phyloP scores from a whole-genome alignment of 2,888 invertebrate species.

The Torymus aiolomorphi region DNA sequence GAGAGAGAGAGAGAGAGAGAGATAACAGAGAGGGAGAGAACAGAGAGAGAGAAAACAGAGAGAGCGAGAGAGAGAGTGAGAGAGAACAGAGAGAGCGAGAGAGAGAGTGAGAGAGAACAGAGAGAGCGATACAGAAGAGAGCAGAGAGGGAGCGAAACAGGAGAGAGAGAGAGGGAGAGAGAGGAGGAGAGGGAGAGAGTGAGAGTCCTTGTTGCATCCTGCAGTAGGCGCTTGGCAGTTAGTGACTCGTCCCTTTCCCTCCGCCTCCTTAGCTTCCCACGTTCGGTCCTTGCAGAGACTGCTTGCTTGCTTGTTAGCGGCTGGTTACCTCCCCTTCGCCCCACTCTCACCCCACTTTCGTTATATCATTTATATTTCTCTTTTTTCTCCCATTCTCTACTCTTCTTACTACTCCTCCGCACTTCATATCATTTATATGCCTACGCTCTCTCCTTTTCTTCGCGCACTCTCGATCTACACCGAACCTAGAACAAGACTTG shows the following conservation, averaged over 20 bases:
- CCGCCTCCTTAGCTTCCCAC: conserved; percentile 41
- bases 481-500: too few species aligned
- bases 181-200: conserved; percentile 22
- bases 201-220: conserved; percentile 29
- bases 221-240: conserved; percentile 61
- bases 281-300: conserved; percentile 37
- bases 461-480: neutral
- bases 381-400: conserved; percentile 7
- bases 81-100: too few species aligned
- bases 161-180: too few species aligned
- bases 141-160: too few species aligned
- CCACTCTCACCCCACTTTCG: conserved; percentile 58
- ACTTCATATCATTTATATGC: conserved; percentile 25
- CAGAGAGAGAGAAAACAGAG: too few species aligned
- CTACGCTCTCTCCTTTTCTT: neutral
- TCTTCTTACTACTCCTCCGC: neutral
- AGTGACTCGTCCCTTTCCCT: conserved; percentile 40
- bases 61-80: too few species aligned
- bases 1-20: too few species aligned
- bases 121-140: too few species aligned
- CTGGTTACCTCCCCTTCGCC: conserved; percentile 56
- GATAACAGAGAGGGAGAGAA: too few species aligned
- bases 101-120: too few species aligned
- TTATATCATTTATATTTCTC: conserved; percentile 41
- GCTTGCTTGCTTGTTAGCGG: conserved; percentile 65